These are phyloP conservation scores for Baccha elongata DNA, from an alignment of 2,888 invertebrate species.

Conservation along the genomic window DNA sequence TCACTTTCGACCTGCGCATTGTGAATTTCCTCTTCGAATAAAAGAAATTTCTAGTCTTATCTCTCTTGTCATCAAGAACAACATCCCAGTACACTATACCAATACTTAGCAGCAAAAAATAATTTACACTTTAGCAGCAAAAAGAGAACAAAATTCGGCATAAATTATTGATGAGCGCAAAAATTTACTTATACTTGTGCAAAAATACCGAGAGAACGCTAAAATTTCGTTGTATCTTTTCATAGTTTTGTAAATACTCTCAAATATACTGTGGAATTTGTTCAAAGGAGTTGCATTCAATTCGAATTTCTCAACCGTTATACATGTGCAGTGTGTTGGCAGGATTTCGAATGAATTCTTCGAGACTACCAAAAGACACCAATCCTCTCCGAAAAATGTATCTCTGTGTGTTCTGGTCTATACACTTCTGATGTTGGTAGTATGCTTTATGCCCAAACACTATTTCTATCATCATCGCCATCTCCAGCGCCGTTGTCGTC, in stretches of 20 bases:
- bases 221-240: background rate
- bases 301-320: constrained; percentile 41
- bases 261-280: constrained; percentile 15
- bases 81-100: constrained; percentile 38
- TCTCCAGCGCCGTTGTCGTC: constrained; percentile 64
- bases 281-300: constrained; percentile 47
- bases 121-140: constrained; percentile 30
- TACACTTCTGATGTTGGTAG: constrained; percentile 18
- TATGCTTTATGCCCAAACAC: constrained; percentile 73
- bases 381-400: constrained; percentile 47
- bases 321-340: constrained; percentile 48
- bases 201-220: background rate
- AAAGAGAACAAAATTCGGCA: constrained; percentile 49
- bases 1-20: constrained; percentile 31
- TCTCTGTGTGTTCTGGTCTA: constrained; percentile 39
- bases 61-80: constrained; percentile 44
- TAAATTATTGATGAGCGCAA: constrained; percentile 68
- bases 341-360: constrained; percentile 22
- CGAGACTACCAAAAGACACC: constrained; percentile 3
- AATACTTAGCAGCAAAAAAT: constrained; percentile 10
- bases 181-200: constrained; percentile 1
- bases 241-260: constrained; percentile 14
- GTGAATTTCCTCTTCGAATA: background rate
- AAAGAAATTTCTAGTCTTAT: background rate
- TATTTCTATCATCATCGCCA: constrained; percentile 66